Conservation (phyloP, 2,113 vertebrate genomes). For the Poeciliopsis turrubarensis region DNA sequence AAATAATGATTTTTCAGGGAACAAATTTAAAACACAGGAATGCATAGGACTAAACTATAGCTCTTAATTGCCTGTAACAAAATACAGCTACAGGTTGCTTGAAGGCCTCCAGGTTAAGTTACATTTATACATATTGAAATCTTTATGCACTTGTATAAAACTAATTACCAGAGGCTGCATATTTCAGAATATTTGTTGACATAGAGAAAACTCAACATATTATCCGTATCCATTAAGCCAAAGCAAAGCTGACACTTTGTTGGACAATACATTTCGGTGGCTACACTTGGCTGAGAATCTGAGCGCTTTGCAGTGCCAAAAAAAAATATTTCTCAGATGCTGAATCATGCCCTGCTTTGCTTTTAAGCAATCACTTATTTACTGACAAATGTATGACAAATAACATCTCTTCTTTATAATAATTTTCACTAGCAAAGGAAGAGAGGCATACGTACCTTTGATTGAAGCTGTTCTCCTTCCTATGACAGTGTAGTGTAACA, state of each 20-base stretch:
- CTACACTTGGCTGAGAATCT: constrained; percentile 4
- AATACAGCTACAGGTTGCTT: no score
- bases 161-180: background rate
- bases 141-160: background rate
- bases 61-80: no score
- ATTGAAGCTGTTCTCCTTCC: constrained; percentile 75
- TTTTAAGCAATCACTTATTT: constrained; percentile 36
- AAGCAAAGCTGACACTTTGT: background rate
- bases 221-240: background rate
- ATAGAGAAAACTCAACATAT: background rate
- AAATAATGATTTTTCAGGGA: background rate
- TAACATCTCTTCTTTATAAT: constrained; percentile 36
- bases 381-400: constrained; percentile 44
- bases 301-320: constrained; percentile 9
- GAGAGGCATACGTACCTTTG: constrained; percentile 77
- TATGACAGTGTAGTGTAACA: constrained; percentile 87
- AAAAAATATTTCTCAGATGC: constrained; percentile 24
- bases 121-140: background rate
- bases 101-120: background rate
- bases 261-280: constrained; percentile 16
- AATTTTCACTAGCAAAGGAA: constrained; percentile 8
- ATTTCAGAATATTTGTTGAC: background rate
- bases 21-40: background rate
- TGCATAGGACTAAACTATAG: no score
- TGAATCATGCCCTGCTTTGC: constrained; percentile 37